These are phyloP conservation scores for Campylomormyrus tamandua DNA, from an alignment of 2,113 vertebrate genomes.

Conservation along the genomic window DNA sequence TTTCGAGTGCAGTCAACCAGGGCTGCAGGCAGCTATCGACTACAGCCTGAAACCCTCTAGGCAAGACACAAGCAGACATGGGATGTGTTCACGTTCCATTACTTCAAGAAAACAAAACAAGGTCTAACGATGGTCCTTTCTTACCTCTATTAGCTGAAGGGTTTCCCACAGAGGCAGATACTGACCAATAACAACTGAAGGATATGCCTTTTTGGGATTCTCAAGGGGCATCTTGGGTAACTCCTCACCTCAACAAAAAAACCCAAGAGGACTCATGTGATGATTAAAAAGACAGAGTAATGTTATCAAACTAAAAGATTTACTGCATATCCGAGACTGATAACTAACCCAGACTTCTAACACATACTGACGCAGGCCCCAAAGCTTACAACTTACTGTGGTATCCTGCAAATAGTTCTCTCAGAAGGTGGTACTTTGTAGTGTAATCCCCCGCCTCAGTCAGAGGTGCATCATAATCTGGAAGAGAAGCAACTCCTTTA, in stretches of 20 bases:
- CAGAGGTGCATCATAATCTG: slow-evolving; percentile 85
- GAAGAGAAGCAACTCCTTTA: slow-evolving; percentile 19
- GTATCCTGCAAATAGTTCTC: slow-evolving; percentile 66
- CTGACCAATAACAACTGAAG: slow-evolving; percentile 47
- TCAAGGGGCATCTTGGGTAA: slow-evolving; percentile 46
- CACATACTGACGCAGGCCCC: not conserved
- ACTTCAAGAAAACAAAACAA: not conserved
- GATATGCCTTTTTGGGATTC: slow-evolving; percentile 40
- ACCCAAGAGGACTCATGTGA: not conserved
- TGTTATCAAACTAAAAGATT: not conserved
- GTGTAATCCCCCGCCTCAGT: slow-evolving; percentile 86
- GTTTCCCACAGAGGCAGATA: slow-evolving; percentile 80
- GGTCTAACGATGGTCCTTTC: slow-evolving; percentile 32
- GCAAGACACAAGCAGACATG: not conserved
- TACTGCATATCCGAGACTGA: not conserved
- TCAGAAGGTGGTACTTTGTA: slow-evolving; percentile 72
- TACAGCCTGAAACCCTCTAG: not conserved
- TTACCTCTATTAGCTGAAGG: slow-evolving; percentile 58
- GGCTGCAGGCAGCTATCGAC: not conserved
- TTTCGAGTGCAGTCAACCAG: not conserved
- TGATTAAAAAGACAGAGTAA: not conserved
- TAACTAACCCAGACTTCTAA: not conserved
- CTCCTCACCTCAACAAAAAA: slow-evolving; percentile 37
- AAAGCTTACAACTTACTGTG: slow-evolving; percentile 56
- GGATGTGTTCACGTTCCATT: not conserved